Evolutionary conservation across 64 coral and sea anemone species (phyloP), one percentile per base, ranked within the genome.

Genomic region (Stylophora pistillata): DNA sequence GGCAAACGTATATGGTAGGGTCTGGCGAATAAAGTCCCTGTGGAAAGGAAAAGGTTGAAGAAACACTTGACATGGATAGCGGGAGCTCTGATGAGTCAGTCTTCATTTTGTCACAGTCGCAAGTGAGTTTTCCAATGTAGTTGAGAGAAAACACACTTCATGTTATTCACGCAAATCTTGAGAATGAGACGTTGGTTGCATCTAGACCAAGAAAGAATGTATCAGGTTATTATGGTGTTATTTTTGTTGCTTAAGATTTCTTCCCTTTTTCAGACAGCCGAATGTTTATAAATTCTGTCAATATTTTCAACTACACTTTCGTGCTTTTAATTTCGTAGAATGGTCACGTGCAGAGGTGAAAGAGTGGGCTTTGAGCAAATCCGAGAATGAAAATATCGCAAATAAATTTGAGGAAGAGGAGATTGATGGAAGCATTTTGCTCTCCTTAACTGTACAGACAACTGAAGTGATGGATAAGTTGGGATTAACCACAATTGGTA

Each of bases 401-500:
- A 61, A 68, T 5, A 91, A 86, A 10, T 91, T 91, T 86, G 82
- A 78, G 64, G 9, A 66, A 61, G 73, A 86, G 58, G 82, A 91
- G 57, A 31, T 91, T 15, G 74, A 86, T 71, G 90, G 90, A 53
- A 27, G 16, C 20, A 86, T 65, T 55, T 52, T 91, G 13, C 65
- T 91, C 21, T 70, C 59, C 18, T 15, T 34, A 32, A 69, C 79
- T 58, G 79, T 83, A 69, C 56, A 66, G 56, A 80, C 30, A 26
- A 55, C 23, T 23, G 28, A 60, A 64, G 56, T 72, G 17, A 56
- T 85, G 73, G 79, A 91, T 26, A 70, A 17, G 18, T 33, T 91
- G 29, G 90, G 90, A 30, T 32, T 91, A 11, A 26, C 33, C n/a
- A 91, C 90, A 10, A 41, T 91, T 69, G 90, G 90, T n/a, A 92